phyloP scores from a whole-genome alignment of 2,888 invertebrate species.

The Euproctis similis region DNA sequence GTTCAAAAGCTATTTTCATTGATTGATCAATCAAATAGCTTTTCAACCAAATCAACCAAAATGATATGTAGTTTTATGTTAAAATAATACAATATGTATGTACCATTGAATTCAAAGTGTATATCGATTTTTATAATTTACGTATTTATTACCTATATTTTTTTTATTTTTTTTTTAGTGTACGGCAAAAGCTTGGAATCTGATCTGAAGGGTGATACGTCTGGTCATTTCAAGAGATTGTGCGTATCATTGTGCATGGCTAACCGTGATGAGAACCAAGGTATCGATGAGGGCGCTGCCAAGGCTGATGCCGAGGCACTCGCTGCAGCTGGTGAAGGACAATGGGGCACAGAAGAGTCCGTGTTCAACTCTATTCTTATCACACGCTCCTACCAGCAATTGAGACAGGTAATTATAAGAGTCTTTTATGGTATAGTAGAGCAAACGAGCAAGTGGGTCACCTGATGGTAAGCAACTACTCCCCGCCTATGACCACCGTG shows the following conservation, averaged over 20 bases:
- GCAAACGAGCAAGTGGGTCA: too few species aligned
- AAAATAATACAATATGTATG: too few species aligned
- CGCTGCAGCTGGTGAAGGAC: slow-evolving; percentile 85
- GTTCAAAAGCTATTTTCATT: too few species aligned
- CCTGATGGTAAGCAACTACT: too few species aligned
- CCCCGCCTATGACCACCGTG: too few species aligned
- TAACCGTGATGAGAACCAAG: slow-evolving; percentile 92
- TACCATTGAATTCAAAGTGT: too few species aligned
- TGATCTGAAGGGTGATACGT: slow-evolving; percentile 93
- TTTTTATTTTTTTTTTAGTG: slow-evolving; percentile 68
- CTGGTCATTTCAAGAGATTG: slow-evolving; percentile 95
- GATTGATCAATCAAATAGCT: too few species aligned
- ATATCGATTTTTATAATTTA: too few species aligned
- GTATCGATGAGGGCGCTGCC: slow-evolving; percentile 87
- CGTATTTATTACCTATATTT: too few species aligned
- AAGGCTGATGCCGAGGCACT: slow-evolving; percentile 88
- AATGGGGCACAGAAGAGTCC: slow-evolving; percentile 94
- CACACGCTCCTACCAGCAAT: slow-evolving; percentile 91
- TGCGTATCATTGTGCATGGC: slow-evolving; percentile 91
- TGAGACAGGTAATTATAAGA: slow-evolving; percentile 77
- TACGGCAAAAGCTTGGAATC: slow-evolving; percentile 88
- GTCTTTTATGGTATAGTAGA: too few species aligned
- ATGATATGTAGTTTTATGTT: too few species aligned
- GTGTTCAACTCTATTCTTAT: slow-evolving; percentile 90
- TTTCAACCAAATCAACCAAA: too few species aligned